Percentiles rank a stretch among this genome's conserved stretches.
phyloP scores from a whole-genome alignment of 2,797 vertebrate genomes.

The Cichlasoma orientale region DNA sequence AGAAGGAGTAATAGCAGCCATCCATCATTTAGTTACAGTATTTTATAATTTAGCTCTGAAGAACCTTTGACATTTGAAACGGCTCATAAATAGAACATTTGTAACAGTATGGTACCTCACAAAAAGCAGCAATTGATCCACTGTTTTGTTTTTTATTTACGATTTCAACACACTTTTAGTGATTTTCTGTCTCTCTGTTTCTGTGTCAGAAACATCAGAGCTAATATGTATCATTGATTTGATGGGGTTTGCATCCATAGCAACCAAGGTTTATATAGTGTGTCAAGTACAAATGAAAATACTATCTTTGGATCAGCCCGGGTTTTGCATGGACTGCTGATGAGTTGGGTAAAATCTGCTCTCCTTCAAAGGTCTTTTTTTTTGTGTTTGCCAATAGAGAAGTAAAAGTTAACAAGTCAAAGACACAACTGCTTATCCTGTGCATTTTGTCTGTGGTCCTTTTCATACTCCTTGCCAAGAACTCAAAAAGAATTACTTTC shows the following conservation, averaged over 20 bases:
- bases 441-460: background rate
- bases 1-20: constrained; percentile 22
- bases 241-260: background rate
- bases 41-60: background rate
- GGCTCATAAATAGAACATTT: background rate
- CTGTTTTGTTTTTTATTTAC: too few relatives aligned
- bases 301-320: background rate
- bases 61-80: background rate
- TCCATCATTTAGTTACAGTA: background rate
- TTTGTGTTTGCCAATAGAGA: constrained; percentile 21
- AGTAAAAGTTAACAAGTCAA: constrained; percentile 21
- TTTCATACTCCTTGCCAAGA: constrained; percentile 10
- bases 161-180: background rate
- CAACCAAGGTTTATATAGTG: background rate
- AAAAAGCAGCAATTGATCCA: background rate
- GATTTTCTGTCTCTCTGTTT: background rate
- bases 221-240: background rate
- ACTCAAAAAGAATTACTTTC: constrained; percentile 32
- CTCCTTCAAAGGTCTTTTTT: background rate
- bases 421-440: constrained; percentile 1
- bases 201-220: background rate
- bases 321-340: background rate
- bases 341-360: too few relatives aligned
- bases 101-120: background rate
- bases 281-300: background rate